Evolutionary conservation across 92 coral and sea anemone genomes (phyloP).

Genomic region (Hydrozoanthus gracilis): DNA sequence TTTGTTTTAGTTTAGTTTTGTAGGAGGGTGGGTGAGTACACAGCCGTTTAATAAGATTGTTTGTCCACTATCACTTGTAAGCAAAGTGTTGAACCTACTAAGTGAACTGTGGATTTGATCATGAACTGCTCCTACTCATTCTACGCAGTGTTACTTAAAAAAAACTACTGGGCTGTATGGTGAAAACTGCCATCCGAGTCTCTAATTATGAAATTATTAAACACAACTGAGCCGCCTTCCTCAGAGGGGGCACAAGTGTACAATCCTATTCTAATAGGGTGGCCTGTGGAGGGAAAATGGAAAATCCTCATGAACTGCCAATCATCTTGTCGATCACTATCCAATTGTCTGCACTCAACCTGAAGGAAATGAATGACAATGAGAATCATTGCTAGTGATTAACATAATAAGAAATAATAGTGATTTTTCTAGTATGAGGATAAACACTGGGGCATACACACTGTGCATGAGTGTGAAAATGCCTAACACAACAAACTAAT

Average conservation of each 20-base stretch:
- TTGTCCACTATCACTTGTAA: too few relatives aligned
- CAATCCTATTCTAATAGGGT: constrained; percentile 83
- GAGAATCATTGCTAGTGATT: too few relatives aligned
- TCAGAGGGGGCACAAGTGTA: constrained; percentile 82
- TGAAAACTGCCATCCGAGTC: constrained; percentile 70
- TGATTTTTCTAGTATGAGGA: too few relatives aligned
- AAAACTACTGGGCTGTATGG: constrained; percentile 42
- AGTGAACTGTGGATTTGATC: too few relatives aligned
- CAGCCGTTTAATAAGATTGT: too few relatives aligned
- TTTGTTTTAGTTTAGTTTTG: too few relatives aligned
- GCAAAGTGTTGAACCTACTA: too few relatives aligned
- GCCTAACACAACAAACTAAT: neutral
- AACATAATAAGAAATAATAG: too few relatives aligned
- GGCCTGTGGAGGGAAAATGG: constrained; percentile 76
- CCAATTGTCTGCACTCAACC: constrained; percentile 73
- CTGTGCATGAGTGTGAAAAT: neutral
- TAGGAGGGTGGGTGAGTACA: too few relatives aligned
- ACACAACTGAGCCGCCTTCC: constrained; percentile 77
- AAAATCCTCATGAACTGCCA: constrained; percentile 82
- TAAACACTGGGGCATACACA: too few relatives aligned
- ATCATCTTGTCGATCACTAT: constrained; percentile 56
- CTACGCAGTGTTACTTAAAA: too few relatives aligned
- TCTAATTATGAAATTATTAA: constrained; percentile 66
- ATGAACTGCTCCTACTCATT: too few relatives aligned
- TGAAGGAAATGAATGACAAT: neutral